Percentiles rank a stretch among this genome's conserved stretches.
These are phyloP conservation scores for Acropora yongei DNA, from an alignment of 64 coral and sea anemone species.

Conservation along the genomic window DNA sequence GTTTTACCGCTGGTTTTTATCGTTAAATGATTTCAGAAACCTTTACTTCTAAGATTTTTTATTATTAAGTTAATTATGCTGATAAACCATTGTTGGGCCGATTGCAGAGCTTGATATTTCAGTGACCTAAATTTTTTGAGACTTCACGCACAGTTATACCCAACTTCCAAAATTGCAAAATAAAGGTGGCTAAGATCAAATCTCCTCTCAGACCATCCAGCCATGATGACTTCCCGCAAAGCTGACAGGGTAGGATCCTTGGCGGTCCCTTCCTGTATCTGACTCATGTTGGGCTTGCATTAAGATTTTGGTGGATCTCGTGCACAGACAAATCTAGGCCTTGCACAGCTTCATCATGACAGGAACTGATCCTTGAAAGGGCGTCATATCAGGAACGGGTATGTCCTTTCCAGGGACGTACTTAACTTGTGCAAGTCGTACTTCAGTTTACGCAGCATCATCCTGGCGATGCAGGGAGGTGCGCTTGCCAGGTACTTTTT, in stretches of 20 bases:
- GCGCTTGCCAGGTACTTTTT: conserved; percentile 45
- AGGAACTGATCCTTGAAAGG: conserved; percentile 57
- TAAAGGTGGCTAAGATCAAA: background rate
- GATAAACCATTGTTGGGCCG: too few species aligned
- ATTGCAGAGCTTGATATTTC: too few species aligned
- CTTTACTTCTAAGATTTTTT: too few species aligned
- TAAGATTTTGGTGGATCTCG: conserved; percentile 29
- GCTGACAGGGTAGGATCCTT: background rate
- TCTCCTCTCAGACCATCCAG: conserved; percentile 54
- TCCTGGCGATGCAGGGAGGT: conserved; percentile 30
- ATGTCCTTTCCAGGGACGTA: conserved; percentile 61
- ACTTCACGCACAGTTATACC: too few species aligned
- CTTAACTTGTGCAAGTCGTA: conserved; percentile 41
- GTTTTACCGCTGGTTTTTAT: too few species aligned
- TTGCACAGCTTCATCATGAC: conserved; percentile 18
- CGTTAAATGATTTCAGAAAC: too few species aligned
- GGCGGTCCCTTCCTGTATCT: conserved; percentile 41
- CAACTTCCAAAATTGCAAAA: too few species aligned
- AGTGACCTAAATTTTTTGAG: too few species aligned
- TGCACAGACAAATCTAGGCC: conserved; percentile 25
- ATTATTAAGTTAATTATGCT: too few species aligned
- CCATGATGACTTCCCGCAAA: conserved; percentile 29
- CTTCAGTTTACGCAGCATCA: conserved; percentile 55
- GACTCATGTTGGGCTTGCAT: conserved; percentile 43
- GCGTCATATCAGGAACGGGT: conserved; percentile 28